Evolutionary conservation across 2,888 invertebrate genomes (phyloP), one percentile per base, ranked within the genome.

Genomic region (Calameuta pallipes): DNA sequence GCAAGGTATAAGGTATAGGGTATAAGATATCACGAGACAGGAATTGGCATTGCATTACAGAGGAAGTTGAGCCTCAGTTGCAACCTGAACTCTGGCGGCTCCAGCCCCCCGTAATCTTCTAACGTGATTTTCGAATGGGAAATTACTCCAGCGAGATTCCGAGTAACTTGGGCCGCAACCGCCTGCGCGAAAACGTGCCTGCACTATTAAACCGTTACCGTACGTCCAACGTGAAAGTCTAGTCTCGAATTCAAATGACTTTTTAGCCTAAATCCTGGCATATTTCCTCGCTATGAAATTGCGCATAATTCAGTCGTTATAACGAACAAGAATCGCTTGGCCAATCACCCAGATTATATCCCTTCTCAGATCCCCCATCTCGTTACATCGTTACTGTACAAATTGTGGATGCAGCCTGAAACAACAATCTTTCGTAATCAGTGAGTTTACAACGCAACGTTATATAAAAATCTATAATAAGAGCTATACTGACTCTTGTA

Each of bases 151-250:
- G 37, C 33, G 75, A 41, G 70, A 79, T 79, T 41, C 74, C 31
- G 73, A 56, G 56, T 23, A 56, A 56, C 23, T 56, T 56, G 56
- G 23, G 56, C 56, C 56, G 56, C 56, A 56, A 23, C 56, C 56
- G 56, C 56, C 71, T 69, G 76, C 76, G 73, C 69, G 76, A 78
- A 79, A 77, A 82, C 80, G 79, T 81, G 82, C 79, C 78, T 73
- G 70, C 76, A 82, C 74, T 82, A 71, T 79, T 78, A 69, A 80
- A 79, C 9, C 71, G 31, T 71, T 56, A 56, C 56, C 23, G 23
- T 56, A 56, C 56, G 56, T 56, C 56, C 56, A 23, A 71, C 71
- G 33, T 15, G 71, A 71, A 71, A 71, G 31, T 71, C 71, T 71
- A 71, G 71, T 33, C 71, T 34, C 71, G 71, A 71, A 71, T 71